Evolutionary conservation across 2,113 vertebrate species (phyloP), one percentile per base, ranked within the genome.

Genomic region (Syrrhaptes paradoxus): DNA sequence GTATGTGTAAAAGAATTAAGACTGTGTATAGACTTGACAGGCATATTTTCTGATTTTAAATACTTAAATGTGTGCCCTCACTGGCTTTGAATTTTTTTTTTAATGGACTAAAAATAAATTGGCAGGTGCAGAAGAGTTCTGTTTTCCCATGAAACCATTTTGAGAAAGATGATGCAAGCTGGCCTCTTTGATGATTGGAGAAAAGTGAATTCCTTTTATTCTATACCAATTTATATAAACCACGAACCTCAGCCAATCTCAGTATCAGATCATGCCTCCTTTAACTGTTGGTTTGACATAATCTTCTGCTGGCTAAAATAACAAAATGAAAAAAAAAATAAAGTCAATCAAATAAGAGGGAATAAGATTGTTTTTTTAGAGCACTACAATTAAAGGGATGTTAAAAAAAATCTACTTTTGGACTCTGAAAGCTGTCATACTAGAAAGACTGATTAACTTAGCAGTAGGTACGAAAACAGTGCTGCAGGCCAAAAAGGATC

Each of bases 371-470:
- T 87, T 32, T 72, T 90, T 94, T 96, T 62, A 78, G 93, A 73
- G 7, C 4, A 36, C n/a, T 73, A 2, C 52, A 85, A 2, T 75
- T 85, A 57, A 87, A 89, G 18, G 43, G 46, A 70, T 28, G 25
- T 84, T 36, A 36, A 59, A 83, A 83, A 71, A 84, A 71, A 20
- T 38, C 43, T 84, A 28, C 31, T 45, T 96, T 85, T 73, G 82
- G 76, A 79, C 58, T 59, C 73, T 15, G n/a, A 78, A 90, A 95
- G 49, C 86, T 97, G 85, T 95, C 85, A 58, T 84, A 54, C 26
- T 55, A 41, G 34, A 73, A 83, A 93, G 94, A 93, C 58, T 84
- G 84, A 89, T 96, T 92, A 89, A 85, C 85, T 89, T 68, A 88
- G 82, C 73, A 91, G 89, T 86, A 91, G 85, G 73, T 91, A 52